Percentiles rank a stretch among this genome's conserved stretches.
These are phyloP conservation scores for Abrostola triplasia DNA, from an alignment of 2,888 invertebrate genomes.

Conservation along the genomic window DNA sequence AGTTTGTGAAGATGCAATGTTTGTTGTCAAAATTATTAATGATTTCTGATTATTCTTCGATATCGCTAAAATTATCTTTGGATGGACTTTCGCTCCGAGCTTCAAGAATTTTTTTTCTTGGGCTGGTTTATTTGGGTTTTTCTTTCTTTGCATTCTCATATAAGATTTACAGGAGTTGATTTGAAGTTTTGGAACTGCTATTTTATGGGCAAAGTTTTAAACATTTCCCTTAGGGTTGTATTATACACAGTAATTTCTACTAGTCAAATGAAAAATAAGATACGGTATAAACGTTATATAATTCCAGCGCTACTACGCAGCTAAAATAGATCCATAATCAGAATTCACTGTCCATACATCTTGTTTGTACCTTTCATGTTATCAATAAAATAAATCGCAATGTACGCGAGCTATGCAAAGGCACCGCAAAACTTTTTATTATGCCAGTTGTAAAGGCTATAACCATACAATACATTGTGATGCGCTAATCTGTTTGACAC, in stretches of 20 bases:
- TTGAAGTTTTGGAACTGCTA: too few species aligned
- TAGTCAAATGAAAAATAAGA: not conserved
- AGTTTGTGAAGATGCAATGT: too few species aligned
- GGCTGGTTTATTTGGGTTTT: too few species aligned
- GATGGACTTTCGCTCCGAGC: too few species aligned
- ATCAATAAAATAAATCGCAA: slow-evolving; percentile 74
- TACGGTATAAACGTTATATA: not conserved
- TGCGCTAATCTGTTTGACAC: slow-evolving; percentile 79
- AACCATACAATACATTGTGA: slow-evolving; percentile 78
- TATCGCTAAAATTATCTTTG: too few species aligned
- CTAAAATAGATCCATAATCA: slow-evolving; percentile 62
- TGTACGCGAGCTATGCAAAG: slow-evolving; percentile 59
- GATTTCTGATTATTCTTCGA: too few species aligned
- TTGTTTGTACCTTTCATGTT: slow-evolving; percentile 72
- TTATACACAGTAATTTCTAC: not conserved
- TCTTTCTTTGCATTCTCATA: too few species aligned
- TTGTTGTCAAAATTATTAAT: too few species aligned
- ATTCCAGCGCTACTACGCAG: slow-evolving; percentile 12
- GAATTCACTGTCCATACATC: slow-evolving; percentile 66
- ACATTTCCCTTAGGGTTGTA: too few species aligned
- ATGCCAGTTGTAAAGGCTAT: slow-evolving; percentile 72
- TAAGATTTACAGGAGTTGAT: too few species aligned
- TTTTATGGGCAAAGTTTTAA: too few species aligned
- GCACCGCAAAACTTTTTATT: slow-evolving; percentile 70
- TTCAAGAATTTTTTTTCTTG: too few species aligned